These are phyloP conservation scores for Xestia ashworthii DNA, from an alignment of 2,888 invertebrate genomes.

Conservation along the genomic window DNA sequence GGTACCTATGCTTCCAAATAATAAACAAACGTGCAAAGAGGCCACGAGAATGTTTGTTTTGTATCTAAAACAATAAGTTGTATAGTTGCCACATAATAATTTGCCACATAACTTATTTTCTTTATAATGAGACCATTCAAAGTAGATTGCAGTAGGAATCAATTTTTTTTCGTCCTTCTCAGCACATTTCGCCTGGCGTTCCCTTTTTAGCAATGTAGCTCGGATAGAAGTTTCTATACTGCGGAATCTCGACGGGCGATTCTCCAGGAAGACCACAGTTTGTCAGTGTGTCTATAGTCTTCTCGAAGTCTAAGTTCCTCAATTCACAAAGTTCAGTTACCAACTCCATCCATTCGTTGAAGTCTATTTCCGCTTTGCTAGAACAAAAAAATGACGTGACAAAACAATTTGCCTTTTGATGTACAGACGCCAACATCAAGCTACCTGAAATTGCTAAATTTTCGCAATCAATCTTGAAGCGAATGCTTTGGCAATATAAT, in stretches of 20 bases:
- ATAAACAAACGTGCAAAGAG: not conserved
- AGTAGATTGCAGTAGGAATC: not conserved
- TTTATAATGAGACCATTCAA: not conserved
- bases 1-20: not conserved
- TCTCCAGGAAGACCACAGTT: slow-evolving; percentile 83
- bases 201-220: slow-evolving; percentile 30
- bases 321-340: slow-evolving; percentile 75
- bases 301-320: slow-evolving; percentile 73
- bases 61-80: not conserved
- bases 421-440: not conserved
- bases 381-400: slow-evolving; percentile 55
- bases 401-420: not conserved
- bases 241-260: slow-evolving; percentile 73
- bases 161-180: not conserved
- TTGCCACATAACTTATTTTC: not conserved
- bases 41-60: not conserved
- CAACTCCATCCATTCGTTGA: slow-evolving; percentile 79
- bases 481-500: too few relatives aligned
- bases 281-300: slow-evolving; percentile 71
- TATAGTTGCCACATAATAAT: not conserved
- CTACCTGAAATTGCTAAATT: too few relatives aligned
- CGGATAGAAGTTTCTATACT: slow-evolving; percentile 78
- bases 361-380: slow-evolving; percentile 81
- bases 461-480: too few relatives aligned
- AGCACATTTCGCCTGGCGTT: too few relatives aligned